Conservation (phyloP, 2,113 vertebrate species). For the Alectura lathami region DNA sequence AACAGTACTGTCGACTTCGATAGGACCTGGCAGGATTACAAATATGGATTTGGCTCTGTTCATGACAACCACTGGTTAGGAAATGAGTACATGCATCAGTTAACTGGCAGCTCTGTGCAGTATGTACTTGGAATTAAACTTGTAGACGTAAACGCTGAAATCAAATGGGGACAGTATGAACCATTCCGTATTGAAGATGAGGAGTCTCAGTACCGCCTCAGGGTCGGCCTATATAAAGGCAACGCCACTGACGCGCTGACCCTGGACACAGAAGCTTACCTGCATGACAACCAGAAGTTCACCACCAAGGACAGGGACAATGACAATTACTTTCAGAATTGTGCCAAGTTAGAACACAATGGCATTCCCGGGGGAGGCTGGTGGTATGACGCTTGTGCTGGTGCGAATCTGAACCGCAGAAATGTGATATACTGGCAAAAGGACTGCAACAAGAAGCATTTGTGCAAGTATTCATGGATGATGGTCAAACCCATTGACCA, state of each 20-base stretch:
- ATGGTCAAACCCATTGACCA: conserved; percentile 79
- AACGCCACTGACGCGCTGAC: conserved; percentile 82
- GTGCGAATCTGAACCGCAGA: conserved; percentile 84
- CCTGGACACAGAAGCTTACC: conserved; percentile 86
- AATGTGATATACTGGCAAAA: conserved; percentile 87
- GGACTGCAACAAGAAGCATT: conserved; percentile 81
- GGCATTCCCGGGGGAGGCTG: conserved; percentile 81
- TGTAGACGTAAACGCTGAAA: conserved; percentile 76
- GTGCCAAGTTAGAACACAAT: conserved; percentile 81
- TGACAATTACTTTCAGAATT: conserved; percentile 87
- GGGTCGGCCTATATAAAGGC: conserved; percentile 84
- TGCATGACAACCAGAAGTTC: conserved; percentile 89
- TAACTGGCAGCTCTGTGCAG: conserved; percentile 72
- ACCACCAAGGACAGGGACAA: conserved; percentile 87
- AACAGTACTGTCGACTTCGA: conserved; percentile 87
- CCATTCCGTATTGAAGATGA: conserved; percentile 82
- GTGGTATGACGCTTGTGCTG: conserved; percentile 86
- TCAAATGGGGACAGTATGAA: conserved; percentile 82
- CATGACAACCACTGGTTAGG: conserved; percentile 88
- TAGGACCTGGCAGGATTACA: conserved; percentile 86
- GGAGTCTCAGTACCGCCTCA: conserved; percentile 80
- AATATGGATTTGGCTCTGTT: conserved; percentile 82
- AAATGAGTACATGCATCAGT: conserved; percentile 81
- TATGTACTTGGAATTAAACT: conserved; percentile 85
- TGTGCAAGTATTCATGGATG: conserved; percentile 87